Evolutionary conservation across 2,113 vertebrate species (phyloP), one percentile per base, ranked within the genome.

Genomic region (Zeus faber): DNA sequence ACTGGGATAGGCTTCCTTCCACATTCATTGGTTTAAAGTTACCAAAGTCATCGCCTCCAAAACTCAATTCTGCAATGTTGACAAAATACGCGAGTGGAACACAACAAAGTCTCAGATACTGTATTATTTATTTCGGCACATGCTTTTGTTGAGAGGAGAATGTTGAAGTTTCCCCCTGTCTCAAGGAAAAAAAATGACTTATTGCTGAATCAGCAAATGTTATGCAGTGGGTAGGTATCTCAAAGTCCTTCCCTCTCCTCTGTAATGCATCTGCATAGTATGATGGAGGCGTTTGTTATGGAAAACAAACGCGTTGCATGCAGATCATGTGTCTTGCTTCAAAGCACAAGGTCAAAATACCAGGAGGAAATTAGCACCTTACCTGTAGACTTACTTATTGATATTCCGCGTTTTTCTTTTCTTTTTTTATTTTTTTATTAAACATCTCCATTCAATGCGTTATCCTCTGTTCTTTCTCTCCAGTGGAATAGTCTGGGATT

Each of bases 201-300:
- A 45, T 54, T 77, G 86, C 84, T 84, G 79, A 81, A 80, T 86
- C 84, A 86, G 85, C 84, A 84, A 81, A 88, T 81, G 74, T 54
- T 50, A 76, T 79, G 80, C 82, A 80, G 65, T 48, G 54, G 67
- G 67, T 65, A 75, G 70, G 70, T 67, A 59, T 82, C 81, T 89
- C 80, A 88, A 83, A 81, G 77, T 79, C 81, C 55, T 76, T 77
- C 64, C 27, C 37, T 75, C 62, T 64, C 52, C 74, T 83, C 64
- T 83, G 66, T 77, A 80, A 81, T 67, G 69, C 50, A 69, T 79
- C 73, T 74, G 76, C 69, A 81, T 76, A 54, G 44, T 13, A n/a
- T n/a, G n/a, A 23, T 46, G 70, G 64, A 50, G 31, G 50, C 72
- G 79, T 86, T 85, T 80, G 81, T 83, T 77, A 84, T 83, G 77